Evolutionary conservation across 1,140 invertebrate species (phyloP).

Genomic region (Drosophila burlai): DNA sequence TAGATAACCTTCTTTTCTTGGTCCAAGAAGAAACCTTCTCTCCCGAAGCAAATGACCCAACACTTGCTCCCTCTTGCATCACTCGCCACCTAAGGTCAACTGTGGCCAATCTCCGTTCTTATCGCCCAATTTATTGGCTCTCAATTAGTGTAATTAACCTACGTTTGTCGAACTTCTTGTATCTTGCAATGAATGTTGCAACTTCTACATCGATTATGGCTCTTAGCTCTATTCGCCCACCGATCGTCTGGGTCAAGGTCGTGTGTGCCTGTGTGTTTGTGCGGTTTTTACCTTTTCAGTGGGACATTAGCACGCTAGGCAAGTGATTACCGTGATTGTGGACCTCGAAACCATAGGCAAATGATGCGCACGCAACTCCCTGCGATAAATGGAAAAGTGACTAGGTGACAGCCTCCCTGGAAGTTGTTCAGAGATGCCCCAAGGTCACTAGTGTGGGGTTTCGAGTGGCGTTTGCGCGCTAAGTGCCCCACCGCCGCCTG

Average conservation of each 20-base stretch:
- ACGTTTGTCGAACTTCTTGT: slow-evolving; percentile 29
- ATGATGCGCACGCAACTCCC: slow-evolving; percentile 46
- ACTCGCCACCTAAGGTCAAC: slow-evolving; percentile 1
- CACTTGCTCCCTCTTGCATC: slow-evolving; percentile 17
- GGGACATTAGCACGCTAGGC: slow-evolving; percentile 33
- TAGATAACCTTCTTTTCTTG: not conserved
- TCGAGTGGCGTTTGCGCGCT: slow-evolving; percentile 9
- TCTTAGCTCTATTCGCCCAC: slow-evolving; percentile 32
- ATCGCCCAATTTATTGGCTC: slow-evolving; percentile 20
- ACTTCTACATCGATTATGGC: slow-evolving; percentile 8
- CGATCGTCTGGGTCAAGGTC: slow-evolving; percentile 53
- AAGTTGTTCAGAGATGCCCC: slow-evolving; percentile 35
- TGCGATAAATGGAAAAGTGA: slow-evolving; percentile 29
- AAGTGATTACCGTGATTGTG: slow-evolving; percentile 21
- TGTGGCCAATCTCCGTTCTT: slow-evolving; percentile 16
- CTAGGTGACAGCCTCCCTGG: slow-evolving; percentile 41
- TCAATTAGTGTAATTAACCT: slow-evolving; percentile 32
- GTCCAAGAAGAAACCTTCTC: not conserved
- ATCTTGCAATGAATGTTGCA: slow-evolving; percentile 23
- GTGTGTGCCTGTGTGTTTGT: slow-evolving; percentile 14
- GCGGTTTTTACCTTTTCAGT: slow-evolving; percentile 3
- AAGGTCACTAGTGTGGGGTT: slow-evolving; percentile 11
- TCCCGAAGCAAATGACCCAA: slow-evolving; percentile 9
- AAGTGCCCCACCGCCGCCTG: slow-evolving; percentile 14
- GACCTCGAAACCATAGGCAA: slow-evolving; percentile 27